phyloP scores from a whole-genome alignment of 2,888 invertebrate genomes.

The Eutolmus rufibarbis region DNA sequence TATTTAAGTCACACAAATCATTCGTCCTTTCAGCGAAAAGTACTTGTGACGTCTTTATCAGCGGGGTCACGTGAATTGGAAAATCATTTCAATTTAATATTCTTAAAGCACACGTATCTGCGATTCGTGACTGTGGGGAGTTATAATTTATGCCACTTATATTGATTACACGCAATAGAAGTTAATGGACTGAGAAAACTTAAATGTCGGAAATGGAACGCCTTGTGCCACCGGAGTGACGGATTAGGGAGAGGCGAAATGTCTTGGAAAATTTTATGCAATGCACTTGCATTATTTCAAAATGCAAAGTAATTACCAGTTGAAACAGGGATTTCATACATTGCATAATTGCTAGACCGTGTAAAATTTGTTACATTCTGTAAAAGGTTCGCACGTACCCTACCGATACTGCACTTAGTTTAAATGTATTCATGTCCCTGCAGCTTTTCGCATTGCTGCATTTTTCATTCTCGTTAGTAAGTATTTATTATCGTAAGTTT shows the following conservation, averaged over 20 bases:
- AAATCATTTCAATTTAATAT: slow-evolving; percentile 35
- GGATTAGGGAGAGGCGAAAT: slow-evolving; percentile 30
- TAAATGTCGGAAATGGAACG: slow-evolving; percentile 32
- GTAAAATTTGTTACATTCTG: not conserved
- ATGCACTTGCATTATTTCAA: slow-evolving; percentile 42
- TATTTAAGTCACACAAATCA: slow-evolving; percentile 9
- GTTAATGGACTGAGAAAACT: slow-evolving; percentile 36
- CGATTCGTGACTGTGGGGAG: slow-evolving; percentile 17
- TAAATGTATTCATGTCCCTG: not conserved
- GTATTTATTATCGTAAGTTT: not conserved
- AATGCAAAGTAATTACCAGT: slow-evolving; percentile 13
- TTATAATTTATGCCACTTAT: slow-evolving; percentile 36
- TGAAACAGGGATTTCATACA: not conserved
- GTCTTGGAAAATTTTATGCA: slow-evolving; percentile 42
- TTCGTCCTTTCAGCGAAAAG: slow-evolving; percentile 7
- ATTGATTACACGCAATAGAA: slow-evolving; percentile 37
- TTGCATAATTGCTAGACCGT: not conserved
- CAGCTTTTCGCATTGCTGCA: not conserved
- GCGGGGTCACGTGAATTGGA: slow-evolving; percentile 14
- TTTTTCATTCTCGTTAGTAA: not conserved
- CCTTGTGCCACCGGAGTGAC: not conserved
- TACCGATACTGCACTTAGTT: not conserved
- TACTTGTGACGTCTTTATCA: slow-evolving; percentile 18
- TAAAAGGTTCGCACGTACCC: not conserved
- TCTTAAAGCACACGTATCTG: slow-evolving; percentile 9